These are phyloP conservation scores for Noctua janthina DNA, from an alignment of 2,888 invertebrate genomes.

Conservation along the genomic window DNA sequence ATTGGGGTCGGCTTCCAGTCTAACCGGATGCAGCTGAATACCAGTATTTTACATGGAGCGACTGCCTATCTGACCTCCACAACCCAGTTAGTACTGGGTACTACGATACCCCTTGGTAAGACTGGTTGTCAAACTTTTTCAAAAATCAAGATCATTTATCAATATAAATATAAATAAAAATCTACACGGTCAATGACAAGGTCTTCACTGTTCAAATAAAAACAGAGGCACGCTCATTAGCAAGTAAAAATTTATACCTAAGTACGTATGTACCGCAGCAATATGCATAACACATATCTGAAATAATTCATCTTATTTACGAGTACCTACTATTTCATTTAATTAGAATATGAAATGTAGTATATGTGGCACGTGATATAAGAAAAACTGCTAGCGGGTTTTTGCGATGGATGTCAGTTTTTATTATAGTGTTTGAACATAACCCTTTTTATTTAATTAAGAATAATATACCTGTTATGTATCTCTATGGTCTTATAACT, in stretches of 20 bases:
- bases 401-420: slow-evolving; percentile 44
- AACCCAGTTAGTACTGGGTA: no score
- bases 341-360: slow-evolving; percentile 46
- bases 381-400: slow-evolving; percentile 55
- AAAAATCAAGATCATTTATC: background rate
- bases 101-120: no score
- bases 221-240: slow-evolving; percentile 39
- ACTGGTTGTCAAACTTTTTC: no score
- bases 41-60: no score
- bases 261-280: slow-evolving; percentile 14
- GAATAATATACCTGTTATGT: background rate
- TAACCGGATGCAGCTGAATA: no score
- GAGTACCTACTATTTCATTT: slow-evolving; percentile 22
- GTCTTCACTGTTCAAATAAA: slow-evolving; percentile 18
- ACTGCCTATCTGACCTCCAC: no score
- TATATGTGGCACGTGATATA: slow-evolving; percentile 40
- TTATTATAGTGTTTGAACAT: slow-evolving; percentile 22
- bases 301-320: slow-evolving; percentile 36
- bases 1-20: no score
- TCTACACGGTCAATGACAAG: slow-evolving; percentile 33
- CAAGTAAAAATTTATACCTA: slow-evolving; percentile 40
- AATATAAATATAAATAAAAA: background rate
- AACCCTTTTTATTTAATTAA: background rate
- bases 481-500: background rate
- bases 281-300: slow-evolving; percentile 21